Base-by-base conservation (phyloP, 2,113 vertebrate genomes). In the Ageneiosus marmoratus region DNA sequence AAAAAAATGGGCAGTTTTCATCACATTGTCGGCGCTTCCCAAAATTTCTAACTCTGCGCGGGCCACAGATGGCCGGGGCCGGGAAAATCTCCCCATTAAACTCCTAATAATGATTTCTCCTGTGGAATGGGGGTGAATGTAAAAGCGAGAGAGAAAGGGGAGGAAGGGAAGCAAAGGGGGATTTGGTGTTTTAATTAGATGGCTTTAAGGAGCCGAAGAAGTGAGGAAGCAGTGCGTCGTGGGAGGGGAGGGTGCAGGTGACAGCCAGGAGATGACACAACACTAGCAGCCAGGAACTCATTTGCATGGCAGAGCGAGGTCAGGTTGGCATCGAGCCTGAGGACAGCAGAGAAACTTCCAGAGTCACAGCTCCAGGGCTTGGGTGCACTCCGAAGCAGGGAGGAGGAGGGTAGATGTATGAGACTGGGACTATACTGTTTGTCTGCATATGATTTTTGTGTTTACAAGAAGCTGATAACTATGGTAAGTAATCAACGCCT, bases 131-230 rank as follows among this genome's bases (percentile, higher is more conserved):
- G 96, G 95, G 96, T 78, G 74, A 41, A 34, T 53, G 77, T 63
- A 83, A 53, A 51, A 89, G 89, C 86, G 88, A 91, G 95, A 94
- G 93, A 93, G 92, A 90, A 92, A 90, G 94, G 92, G 94, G 94
- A 93, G 94, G 94, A 93, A 92, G 93, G 90, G 75, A 65, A 41
- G 95, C 96, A 94, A 93, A 92, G 95, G 92, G 97, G 96, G 98
- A 97, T 96, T 97, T 98, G 95, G 97, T 95, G 95, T 97, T 98
- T 99, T 98, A 99, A 99, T 99, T 99, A 98, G 97, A 97, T 96
- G 95, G 96, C 96, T 94, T 98, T 98, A 97, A 98, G 96, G 95
- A 97, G 95, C 95, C 95, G 96, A 97, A 95, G 95, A 96, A 95
- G 95, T 95, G 95, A 95, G 94, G 95, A 84, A 95, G 55, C 76